Base-by-base conservation (phyloP, 1,140 invertebrate genomes). In the Zaprionus nigranus region DNA sequence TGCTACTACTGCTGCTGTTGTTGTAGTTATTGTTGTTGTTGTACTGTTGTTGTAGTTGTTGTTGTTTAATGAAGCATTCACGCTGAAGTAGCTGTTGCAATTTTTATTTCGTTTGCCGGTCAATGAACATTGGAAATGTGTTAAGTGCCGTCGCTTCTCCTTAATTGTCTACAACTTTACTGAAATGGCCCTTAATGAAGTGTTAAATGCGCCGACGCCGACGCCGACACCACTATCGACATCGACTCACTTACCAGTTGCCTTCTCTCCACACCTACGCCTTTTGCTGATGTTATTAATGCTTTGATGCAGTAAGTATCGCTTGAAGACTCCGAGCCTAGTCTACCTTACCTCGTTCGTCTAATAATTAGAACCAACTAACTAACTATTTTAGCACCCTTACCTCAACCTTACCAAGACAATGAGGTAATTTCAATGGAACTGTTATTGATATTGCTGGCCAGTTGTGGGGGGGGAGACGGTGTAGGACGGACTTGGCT, bases 41-140 rank as follows among this genome's bases (percentile, higher is more conserved):
- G 51, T 3, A 67, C n/a, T n/a, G 49, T 38, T 68, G 30, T 28
- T 53, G 38, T 6, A 53, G 60, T 51, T 75, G 67, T 59, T 71
- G 74, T 71, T 87, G 84, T 84, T 88, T 84, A 87, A 87, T 87
- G 84, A 87, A 87, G 84, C 84, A 87, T 88, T 84, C 78, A 71
- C 70, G 56, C 62, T 71, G 78, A 87, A 86, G 84, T 83, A 88
- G 84, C 86, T 87, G 84, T 88, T 87, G 84, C 84, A 87, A 87
- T 86, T 86, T 86, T 86, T 86, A 88, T 87, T 87, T 88, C 77
- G 82, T 87, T 87, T 87, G 81, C 84, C 81, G 81, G 84, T 88
- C 84, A 88, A 88, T 88, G 84, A 88, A 81, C 84, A 88, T 83
- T 84, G 84, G 68, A 79, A 88, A 88, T 88, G 84, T 88, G 84